Base-by-base conservation (phyloP, 2,797 vertebrate species). In the Acanthurus lineatus region DNA sequence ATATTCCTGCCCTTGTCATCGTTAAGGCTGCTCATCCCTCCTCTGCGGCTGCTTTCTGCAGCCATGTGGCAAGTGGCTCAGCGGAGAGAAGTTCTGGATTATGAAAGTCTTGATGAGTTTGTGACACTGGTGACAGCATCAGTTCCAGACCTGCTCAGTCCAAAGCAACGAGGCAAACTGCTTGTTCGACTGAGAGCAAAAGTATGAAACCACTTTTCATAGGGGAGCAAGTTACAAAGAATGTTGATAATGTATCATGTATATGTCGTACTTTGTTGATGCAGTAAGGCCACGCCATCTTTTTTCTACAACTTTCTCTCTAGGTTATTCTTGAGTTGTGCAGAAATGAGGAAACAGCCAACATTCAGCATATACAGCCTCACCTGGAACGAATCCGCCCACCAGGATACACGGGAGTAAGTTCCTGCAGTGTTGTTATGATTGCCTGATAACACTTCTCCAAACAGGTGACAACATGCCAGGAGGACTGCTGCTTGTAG, bases 51-150 rank as follows among this genome's bases (percentile, higher is more conserved):
- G 12, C 91, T 92, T 0, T 94, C 94, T 6, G 96, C 96, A 0
- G 95, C 96, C 0, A 76, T 94, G 91, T 97, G 96, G 96, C 92
- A 92, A 17, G 95, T 94, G 9, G 86, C 96, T 15, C 90, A 94
- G 16, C 65, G 58, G 19, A 92, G 93, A 78, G 82, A 89, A 0
- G 87, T 95, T 4, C 75, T 81, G 1, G 89, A 96, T 14, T 97
- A 96, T 19, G 93, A 93, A 4, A 94, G 89, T 25, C 93, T 96
- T 2, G 82, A 95, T 10, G 90, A 95, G 63, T 95, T 96, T 75
- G 92, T 97, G 82, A 83, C 84, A 0, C 72, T 88, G 49, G 91
- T 97, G 71, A 95, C 92, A 0, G 83, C 88, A 0, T 89, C 88
- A 0, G 92, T 95, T 0, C 96, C 96, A 0, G 93, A 94, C 38